Evolutionary conservation across 2,113 vertebrate species (phyloP).

Genomic region (Labeo catla): DNA sequence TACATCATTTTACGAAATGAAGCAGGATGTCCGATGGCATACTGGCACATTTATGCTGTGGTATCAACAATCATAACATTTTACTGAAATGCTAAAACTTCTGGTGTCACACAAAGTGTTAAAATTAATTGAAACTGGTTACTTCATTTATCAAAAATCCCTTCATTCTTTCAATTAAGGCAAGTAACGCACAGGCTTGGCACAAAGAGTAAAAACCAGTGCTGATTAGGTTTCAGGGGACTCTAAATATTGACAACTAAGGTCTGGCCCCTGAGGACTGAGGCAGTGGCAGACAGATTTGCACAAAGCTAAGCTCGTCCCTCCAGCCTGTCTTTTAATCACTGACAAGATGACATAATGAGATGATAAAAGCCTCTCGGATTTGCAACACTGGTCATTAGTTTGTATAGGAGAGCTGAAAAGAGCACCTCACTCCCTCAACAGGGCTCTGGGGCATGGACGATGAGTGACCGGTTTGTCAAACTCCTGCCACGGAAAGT

Average conservation of each 20-base stretch:
- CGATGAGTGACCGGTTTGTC: slow-evolving; percentile 6
- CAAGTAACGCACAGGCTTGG: background rate
- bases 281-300: background rate
- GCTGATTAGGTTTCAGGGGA: background rate
- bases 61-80: background rate
- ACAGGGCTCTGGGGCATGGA: background rate
- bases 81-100: background rate
- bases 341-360: slow-evolving; percentile 61
- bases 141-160: background rate
- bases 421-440: slow-evolving; percentile 56
- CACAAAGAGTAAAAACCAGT: background rate
- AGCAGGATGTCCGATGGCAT: too few species aligned
- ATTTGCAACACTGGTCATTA: slow-evolving; percentile 71
- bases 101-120: background rate
- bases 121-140: background rate
- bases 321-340: slow-evolving; percentile 62
- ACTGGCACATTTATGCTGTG: too few species aligned
- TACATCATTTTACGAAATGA: background rate
- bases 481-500: background rate
- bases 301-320: slow-evolving; percentile 37
- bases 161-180: background rate
- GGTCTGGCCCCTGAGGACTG: background rate
- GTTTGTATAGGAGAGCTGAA: slow-evolving; percentile 59
- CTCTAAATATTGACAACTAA: background rate
- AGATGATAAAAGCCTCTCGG: slow-evolving; percentile 70